Conservation (phyloP, 2,797 vertebrate species). For the Periophthalmus magnuspinnatus region DNA sequence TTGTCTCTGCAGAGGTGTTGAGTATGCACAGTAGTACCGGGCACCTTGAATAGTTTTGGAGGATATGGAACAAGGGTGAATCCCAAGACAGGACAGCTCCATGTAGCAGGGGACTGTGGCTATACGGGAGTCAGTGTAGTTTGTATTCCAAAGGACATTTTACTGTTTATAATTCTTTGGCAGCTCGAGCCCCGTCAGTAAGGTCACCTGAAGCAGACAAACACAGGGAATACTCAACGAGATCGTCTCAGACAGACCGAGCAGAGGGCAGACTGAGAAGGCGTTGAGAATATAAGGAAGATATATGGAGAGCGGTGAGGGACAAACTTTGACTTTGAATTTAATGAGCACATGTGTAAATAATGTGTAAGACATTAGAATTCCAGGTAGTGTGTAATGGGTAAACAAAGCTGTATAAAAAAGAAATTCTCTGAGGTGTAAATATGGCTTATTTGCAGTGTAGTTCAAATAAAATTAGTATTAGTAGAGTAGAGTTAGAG, state of each 20-base stretch:
- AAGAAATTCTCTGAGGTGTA: too few relatives aligned
- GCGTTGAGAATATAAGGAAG: not conserved
- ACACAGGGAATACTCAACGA: slow-evolving; percentile 20
- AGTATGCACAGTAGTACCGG: slow-evolving; percentile 21
- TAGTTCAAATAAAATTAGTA: not conserved
- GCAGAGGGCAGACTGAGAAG: slow-evolving; percentile 1
- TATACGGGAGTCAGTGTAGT: slow-evolving; percentile 35
- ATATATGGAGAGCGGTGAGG: not conserved
- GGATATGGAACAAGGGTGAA: not conserved
- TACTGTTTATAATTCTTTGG: slow-evolving; percentile 82
- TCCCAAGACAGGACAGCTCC: slow-evolving; percentile 28
- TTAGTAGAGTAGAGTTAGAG: too few relatives aligned
- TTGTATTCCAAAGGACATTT: slow-evolving; percentile 33
- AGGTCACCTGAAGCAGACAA: slow-evolving; percentile 84
- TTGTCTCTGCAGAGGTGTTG: slow-evolving; percentile 3
- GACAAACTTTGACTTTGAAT: slow-evolving; percentile 4
- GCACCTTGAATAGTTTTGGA: slow-evolving; percentile 37
- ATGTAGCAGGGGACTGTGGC: slow-evolving; percentile 7
- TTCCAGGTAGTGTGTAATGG: not conserved
- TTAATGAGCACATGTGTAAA: not conserved
- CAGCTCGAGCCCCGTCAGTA: slow-evolving; percentile 91
- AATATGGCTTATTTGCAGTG: not conserved
- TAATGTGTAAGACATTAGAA: not conserved
- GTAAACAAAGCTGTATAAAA: not conserved
- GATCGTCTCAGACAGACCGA: not conserved